A percentile compares a stretch with the other conserved stretches of the same genome.
These are phyloP conservation scores for Myodes glareolus DNA, from an alignment of 2,113 vertebrate species.

Conservation along the genomic window DNA sequence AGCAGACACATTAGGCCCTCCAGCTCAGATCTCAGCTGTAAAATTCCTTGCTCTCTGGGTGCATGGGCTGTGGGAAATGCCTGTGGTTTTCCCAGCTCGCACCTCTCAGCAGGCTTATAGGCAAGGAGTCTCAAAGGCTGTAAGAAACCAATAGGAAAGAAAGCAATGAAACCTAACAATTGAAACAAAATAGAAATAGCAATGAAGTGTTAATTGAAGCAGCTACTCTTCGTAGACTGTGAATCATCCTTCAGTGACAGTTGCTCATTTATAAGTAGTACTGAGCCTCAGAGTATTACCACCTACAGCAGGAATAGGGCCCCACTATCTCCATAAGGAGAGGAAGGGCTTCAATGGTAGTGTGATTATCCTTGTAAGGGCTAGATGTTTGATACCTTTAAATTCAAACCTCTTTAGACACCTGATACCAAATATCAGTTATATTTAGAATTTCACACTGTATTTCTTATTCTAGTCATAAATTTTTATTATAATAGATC, in stretches of 20 bases:
- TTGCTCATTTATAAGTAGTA: slow-evolving; percentile 51
- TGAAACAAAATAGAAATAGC: slow-evolving; percentile 63
- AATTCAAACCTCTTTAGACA: not conserved
- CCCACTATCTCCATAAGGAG: not conserved
- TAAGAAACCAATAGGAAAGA: slow-evolving; percentile 73
- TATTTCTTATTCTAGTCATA: not conserved
- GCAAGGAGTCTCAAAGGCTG: slow-evolving; percentile 54
- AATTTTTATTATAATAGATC: not conserved
- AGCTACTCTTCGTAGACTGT: slow-evolving; percentile 56
- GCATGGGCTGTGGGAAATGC: slow-evolving; percentile 61
- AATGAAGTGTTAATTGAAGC: slow-evolving; percentile 81
- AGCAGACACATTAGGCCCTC: slow-evolving; percentile 73
- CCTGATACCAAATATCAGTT: not conserved
- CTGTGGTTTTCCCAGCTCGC: slow-evolving; percentile 66
- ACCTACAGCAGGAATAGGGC: not conserved
- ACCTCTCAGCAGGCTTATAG: slow-evolving; percentile 63
- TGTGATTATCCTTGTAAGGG: not conserved
- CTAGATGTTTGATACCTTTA: not conserved
- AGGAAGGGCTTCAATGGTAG: not conserved
- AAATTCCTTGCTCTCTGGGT: slow-evolving; percentile 39
- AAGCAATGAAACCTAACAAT: slow-evolving; percentile 64
- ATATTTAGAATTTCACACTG: not conserved
- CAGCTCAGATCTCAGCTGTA: slow-evolving; percentile 48
- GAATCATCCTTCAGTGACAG: slow-evolving; percentile 47
- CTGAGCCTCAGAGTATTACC: not conserved